These are phyloP conservation scores for Acleris cristana DNA, from an alignment of 2,888 invertebrate species.

Conservation along the genomic window DNA sequence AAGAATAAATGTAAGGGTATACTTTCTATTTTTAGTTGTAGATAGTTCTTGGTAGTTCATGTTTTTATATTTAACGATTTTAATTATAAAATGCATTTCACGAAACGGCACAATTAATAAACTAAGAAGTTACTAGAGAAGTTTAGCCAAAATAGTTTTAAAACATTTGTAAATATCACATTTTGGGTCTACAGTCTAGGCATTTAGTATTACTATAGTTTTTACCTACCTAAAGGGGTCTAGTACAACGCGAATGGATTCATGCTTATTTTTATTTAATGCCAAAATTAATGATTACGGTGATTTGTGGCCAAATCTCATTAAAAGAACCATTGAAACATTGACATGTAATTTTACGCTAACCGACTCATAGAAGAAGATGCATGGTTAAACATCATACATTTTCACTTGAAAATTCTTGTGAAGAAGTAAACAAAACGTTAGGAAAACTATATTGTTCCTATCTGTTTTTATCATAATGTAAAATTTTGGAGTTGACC, in stretches of 20 bases:
- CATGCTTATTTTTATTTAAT: conserved; percentile 48
- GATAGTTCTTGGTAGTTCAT: conserved; percentile 59
- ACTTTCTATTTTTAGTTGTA: conserved; percentile 65
- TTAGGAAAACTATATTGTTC: no score
- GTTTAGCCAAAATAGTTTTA: conserved; percentile 82
- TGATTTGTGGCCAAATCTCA: conserved; percentile 33
- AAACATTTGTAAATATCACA: conserved; percentile 78
- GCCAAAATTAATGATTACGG: conserved; percentile 30
- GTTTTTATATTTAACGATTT: conserved; percentile 46
- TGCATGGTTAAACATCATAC: no score
- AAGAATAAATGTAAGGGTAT: conserved; percentile 69
- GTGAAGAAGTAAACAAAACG: no score
- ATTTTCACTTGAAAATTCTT: no score
- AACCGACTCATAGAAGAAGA: no score
- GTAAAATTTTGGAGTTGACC: no score
- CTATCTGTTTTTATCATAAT: no score
- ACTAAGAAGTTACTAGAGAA: conserved; percentile 77
- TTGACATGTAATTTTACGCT: no score
- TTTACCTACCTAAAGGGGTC: conserved; percentile 66
- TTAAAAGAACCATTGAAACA: background rate
- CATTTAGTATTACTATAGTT: conserved; percentile 31
- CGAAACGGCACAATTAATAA: conserved; percentile 77
- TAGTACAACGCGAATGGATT: conserved; percentile 73
- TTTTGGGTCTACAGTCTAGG: conserved; percentile 54
- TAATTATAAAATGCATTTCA: conserved; percentile 52